Conservation (phyloP, 1,140 invertebrate species). For the Anoplolepis gracilipes region DNA sequence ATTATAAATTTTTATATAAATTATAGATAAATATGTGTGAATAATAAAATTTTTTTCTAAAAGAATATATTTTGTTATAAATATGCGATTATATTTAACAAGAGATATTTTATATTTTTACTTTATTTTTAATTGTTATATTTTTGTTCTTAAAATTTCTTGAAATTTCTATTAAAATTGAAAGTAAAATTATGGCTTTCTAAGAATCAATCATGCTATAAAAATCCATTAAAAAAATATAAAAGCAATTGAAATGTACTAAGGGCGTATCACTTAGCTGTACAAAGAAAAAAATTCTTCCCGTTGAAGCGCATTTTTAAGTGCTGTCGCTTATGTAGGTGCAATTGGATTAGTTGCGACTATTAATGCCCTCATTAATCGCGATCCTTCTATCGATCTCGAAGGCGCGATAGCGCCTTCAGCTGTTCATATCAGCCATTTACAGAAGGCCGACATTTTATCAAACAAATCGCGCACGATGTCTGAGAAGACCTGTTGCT, state of each 20-base stretch:
- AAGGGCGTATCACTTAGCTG: slow-evolving; percentile 6
- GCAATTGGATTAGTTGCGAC: slow-evolving; percentile 45
- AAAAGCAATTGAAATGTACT: background rate
- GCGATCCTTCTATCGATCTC: slow-evolving; percentile 43
- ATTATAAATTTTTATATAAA: no score
- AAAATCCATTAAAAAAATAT: background rate
- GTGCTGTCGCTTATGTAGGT: slow-evolving; percentile 22
- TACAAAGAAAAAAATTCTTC: slow-evolving; percentile 20
- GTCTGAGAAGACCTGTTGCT: slow-evolving; percentile 40
- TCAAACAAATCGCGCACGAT: slow-evolving; percentile 3
- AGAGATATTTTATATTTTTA: background rate
- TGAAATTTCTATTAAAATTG: background rate
- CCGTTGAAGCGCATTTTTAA: slow-evolving; percentile 19
- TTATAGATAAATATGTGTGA: background rate
- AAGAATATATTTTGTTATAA: background rate
- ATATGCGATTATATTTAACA: background rate
- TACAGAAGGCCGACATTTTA: slow-evolving; percentile 23
- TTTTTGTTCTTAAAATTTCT: background rate
- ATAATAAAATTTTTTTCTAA: background rate
- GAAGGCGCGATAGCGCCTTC: background rate
- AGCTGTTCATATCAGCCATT: background rate
- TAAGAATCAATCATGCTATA: background rate
- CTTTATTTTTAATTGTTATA: background rate
- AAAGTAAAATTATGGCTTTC: background rate
- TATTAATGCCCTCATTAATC: slow-evolving; percentile 33